These are phyloP conservation scores for Parasteatoda lunata DNA, from an alignment of 2,888 invertebrate species.

Conservation along the genomic window DNA sequence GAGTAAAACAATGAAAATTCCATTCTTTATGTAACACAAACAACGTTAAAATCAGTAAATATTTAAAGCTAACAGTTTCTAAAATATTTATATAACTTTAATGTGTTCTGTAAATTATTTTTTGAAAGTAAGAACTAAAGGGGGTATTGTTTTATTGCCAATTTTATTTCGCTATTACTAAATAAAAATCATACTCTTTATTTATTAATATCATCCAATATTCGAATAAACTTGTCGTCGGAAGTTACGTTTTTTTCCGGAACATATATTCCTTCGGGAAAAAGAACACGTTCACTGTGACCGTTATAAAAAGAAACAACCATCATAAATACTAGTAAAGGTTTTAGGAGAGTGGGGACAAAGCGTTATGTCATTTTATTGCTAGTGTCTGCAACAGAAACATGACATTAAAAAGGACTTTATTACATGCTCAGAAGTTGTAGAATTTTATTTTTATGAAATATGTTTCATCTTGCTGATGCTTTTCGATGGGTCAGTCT, in stretches of 20 bases:
- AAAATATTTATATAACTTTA: no score
- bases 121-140: no score
- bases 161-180: no score
- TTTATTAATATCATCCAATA: slow-evolving; percentile 32
- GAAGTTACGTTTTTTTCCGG: slow-evolving; percentile 13
- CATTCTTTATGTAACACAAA: no score
- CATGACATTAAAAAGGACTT: slow-evolving; percentile 49
- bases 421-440: slow-evolving; percentile 48
- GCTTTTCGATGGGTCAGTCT: slow-evolving; percentile 19
- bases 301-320: not conserved
- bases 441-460: slow-evolving; percentile 53
- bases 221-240: slow-evolving; percentile 4
- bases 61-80: no score
- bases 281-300: not conserved
- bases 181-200: not conserved
- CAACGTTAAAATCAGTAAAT: no score
- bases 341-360: slow-evolving; percentile 21
- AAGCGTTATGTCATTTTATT: slow-evolving; percentile 26
- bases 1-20: no score
- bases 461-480: slow-evolving; percentile 49
- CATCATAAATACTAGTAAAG: slow-evolving; percentile 29
- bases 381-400: slow-evolving; percentile 1
- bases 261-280: slow-evolving; percentile 11
- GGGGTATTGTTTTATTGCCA: no score
- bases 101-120: no score